phyloP scores from a whole-genome alignment of 2,797 vertebrate species.

The Molossus alvarezi region DNA sequence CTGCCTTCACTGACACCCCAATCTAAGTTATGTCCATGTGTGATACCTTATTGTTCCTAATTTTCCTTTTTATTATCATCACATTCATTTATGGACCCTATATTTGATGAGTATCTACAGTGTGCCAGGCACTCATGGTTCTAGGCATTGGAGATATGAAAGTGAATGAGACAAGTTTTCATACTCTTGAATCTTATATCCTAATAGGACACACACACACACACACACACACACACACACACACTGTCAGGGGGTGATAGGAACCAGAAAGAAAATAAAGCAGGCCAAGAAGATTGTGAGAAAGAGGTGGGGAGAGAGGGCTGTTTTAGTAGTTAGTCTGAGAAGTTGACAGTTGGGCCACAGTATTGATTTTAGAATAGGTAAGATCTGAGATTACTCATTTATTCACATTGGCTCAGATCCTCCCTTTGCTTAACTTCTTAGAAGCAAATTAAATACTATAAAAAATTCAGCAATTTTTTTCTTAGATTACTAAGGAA shows the following conservation, averaged over 20 bases:
- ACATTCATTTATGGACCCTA: not conserved
- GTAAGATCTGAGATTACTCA: conserved; percentile 1
- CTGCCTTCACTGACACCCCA: not conserved
- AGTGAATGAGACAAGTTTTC: not conserved
- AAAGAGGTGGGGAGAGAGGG: not conserved
- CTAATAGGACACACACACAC: not conserved
- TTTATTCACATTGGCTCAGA: conserved; percentile 47
- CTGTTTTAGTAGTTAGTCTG: not conserved
- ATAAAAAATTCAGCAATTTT: not conserved
- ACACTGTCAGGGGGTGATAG: not conserved
- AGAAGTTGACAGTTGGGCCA: not conserved
- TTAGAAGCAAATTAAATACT: conserved; percentile 56
- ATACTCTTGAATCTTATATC: conserved; percentile 29
- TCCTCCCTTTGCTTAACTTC: conserved; percentile 21
- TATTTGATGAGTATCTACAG: not conserved
- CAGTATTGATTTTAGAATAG: conserved; percentile 55
- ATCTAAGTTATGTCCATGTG: not conserved
- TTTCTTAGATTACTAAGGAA: not conserved
- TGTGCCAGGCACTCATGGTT: not conserved
- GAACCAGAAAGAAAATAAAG: conserved; percentile 10
- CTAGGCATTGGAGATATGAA: not conserved
- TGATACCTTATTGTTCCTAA: not conserved
- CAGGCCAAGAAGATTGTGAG: not conserved
- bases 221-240: not conserved
- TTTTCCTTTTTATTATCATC: not conserved